Evolutionary conservation across 2,888 invertebrate genomes (phyloP), one percentile per base, ranked within the genome.

Genomic region (Xylota segnis): DNA sequence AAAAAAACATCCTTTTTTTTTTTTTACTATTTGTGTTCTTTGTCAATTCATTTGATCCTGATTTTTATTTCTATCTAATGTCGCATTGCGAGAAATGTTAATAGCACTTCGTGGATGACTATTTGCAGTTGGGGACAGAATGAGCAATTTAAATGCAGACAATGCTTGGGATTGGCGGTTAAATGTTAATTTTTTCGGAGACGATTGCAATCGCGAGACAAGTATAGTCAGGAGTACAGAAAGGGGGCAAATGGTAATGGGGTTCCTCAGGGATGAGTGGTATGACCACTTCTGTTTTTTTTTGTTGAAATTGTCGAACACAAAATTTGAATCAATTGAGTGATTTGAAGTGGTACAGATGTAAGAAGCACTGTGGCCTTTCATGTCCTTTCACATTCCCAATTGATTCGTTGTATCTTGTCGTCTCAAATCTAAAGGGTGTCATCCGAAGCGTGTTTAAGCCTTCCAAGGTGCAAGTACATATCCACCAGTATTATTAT

Each of bases 141-240:
- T 79, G 63, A 75, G 83, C 79, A 75, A 70, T 84, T 79, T 66
- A 81, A 81, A 84, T 84, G 84, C 84, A 81, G 81, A 84, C 79
- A 71, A 65, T 40, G 81, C 52, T 63, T 54, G 29, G 63, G 58
- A 75, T 74, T 81, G 52, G 66, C 74, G 43, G 65, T 71, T 76
- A 75, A 74, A 84, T 74, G 72, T 72, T 72, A 72, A 83, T 78
- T 82, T 82, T 72, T 82, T 72, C 16, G 2, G 14, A 34, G 27
- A 54, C 27, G 52, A 40, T 68, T 68, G 40, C n/a, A 27, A 43
- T 52, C 40, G 40, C 12, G 52, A 14, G 2, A 27, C 23, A 65
- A 50, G 16, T 34, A 52, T n/a, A 5, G 9, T n/a, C 1, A 10
- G 50, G 16, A 45, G 5, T 3, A 16, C 18, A 27, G 50, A 10